Conservation (phyloP, 1,140 invertebrate species). For the Drosophila sp. region DNA sequence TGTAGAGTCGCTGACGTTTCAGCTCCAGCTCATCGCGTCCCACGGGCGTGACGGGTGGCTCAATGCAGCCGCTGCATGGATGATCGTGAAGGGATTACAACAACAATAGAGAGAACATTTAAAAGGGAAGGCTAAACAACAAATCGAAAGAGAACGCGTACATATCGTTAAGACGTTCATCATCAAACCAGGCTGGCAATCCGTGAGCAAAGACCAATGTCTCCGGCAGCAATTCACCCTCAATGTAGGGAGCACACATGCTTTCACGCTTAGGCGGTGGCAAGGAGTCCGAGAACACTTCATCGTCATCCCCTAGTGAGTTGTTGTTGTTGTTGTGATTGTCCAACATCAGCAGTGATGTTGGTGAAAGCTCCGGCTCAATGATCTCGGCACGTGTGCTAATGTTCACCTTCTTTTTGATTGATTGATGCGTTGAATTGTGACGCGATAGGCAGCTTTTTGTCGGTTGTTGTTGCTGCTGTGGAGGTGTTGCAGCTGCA, state of each 20-base stretch:
- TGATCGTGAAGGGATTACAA: conserved; percentile 21
- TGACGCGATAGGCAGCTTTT: conserved; percentile 79
- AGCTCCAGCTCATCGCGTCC: conserved; percentile 91
- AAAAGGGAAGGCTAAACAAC: background rate
- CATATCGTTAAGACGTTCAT: conserved; percentile 80
- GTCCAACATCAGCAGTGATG: conserved; percentile 38
- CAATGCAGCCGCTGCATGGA: conserved; percentile 84
- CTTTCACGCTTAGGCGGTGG: conserved; percentile 82
- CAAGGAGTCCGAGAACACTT: conserved; percentile 85
- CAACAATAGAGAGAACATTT: conserved; percentile 6
- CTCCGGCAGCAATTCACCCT: conserved; percentile 65
- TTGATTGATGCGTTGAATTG: conserved; percentile 78
- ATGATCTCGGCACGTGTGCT: conserved; percentile 80
- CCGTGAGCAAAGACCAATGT: conserved; percentile 74
- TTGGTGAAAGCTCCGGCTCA: conserved; percentile 66
- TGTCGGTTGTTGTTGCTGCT: conserved; percentile 53
- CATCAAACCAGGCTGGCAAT: conserved; percentile 82
- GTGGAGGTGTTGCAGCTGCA: conserved; percentile 13
- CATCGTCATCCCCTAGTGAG: conserved; percentile 82
- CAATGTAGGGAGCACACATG: conserved; percentile 84
- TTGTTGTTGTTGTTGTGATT: conserved; percentile 67
- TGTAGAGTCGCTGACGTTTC: conserved; percentile 90
- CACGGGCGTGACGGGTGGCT: conserved; percentile 90
- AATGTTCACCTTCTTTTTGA: conserved; percentile 83
- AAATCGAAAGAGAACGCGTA: conserved; percentile 59